These are phyloP conservation scores for Sinosuthora webbiana DNA, from an alignment of 2,113 vertebrate species.

Conservation along the genomic window DNA sequence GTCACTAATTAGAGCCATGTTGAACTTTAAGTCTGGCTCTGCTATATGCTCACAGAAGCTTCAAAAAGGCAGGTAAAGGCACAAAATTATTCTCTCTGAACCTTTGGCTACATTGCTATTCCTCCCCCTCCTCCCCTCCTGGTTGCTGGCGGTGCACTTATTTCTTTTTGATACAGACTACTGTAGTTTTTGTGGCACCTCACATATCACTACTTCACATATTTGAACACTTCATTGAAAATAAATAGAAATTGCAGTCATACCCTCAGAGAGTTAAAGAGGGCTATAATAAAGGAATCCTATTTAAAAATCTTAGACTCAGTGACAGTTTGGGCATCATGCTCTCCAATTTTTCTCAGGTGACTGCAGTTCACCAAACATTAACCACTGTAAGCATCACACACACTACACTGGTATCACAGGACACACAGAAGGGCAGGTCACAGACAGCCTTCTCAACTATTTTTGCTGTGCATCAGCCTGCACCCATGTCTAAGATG, in stretches of 20 bases:
- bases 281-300: background rate
- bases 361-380: background rate
- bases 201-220: background rate
- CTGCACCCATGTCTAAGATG: background rate
- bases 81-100: background rate
- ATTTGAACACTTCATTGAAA: background rate
- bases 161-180: background rate
- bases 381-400: background rate
- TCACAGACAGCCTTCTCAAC: background rate
- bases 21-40: background rate
- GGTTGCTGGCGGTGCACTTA: background rate
- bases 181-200: background rate
- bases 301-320: background rate
- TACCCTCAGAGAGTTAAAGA: background rate
- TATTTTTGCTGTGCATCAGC: background rate
- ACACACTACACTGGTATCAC: fast-evolving
- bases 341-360: background rate
- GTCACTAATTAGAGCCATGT: background rate
- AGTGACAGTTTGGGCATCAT: background rate
- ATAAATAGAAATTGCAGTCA: background rate
- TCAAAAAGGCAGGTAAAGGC: background rate
- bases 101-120: background rate
- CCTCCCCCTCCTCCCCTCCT: fast-evolving
- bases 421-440: background rate
- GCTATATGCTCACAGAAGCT: background rate